Evolutionary conservation across 2,888 invertebrate species (phyloP), one percentile per base, ranked within the genome.

Genomic region (Escarpia spicata): DNA sequence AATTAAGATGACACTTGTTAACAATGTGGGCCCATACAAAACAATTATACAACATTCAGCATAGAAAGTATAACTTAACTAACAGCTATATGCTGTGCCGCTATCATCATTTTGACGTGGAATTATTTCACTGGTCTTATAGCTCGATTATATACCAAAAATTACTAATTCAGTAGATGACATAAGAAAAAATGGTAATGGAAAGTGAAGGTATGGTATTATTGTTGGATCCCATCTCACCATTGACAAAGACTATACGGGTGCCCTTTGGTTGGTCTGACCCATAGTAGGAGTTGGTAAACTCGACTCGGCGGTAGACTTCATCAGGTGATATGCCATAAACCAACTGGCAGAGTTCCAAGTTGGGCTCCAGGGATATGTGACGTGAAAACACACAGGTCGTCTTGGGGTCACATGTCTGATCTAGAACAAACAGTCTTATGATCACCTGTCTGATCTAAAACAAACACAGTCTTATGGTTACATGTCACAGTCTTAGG

Each of bases 161-260:
- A 52, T 52, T 2, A 52, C 52, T 52, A 52, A 52, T 52, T 45
- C 6, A 45, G 45, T 2, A 45, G 37, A 45, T 45, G 45, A 2
- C 52, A 52, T 15, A 6, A 52, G 52, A 15, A 52, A 52, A 52
- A 52, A 52, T 0, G 15, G 52, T 52, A 52, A 15, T 15, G 15
- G 15, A 52, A 52, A 9, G 52, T 52, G 52, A 9, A 8, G 52
- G 15, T 9, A 15, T 52, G 37, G 37, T 37, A 15, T 52, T 52
- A 52, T 52, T 15, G 52, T 75, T 75, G 75, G 26, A 26, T 26
- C 75, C 19, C 26, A 26, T 75, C 75, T 75, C 92, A 95, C 95
- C 95, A 93, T 95, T 95, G 19, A 95, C 95, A 94, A 95, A 95
- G 10, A 95, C 92, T 91, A 95, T 95, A n/a, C 94, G 94, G 9